Conservation (phyloP, 2,797 vertebrate species). For the Hemibagrus guttatus region DNA sequence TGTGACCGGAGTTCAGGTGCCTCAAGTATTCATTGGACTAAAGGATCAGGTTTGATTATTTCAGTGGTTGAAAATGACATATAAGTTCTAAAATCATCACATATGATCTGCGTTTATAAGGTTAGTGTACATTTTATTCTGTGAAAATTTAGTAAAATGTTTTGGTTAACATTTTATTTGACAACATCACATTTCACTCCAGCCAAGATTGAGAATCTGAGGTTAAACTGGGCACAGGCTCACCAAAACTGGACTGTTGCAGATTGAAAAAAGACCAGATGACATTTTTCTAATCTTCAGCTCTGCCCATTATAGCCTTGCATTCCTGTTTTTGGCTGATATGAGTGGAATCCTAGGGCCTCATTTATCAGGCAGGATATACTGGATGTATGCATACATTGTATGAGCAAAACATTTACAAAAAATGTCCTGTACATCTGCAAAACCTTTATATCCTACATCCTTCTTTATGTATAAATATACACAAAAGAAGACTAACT, state of each 20-base stretch:
- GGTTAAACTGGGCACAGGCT: background rate
- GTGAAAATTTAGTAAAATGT: background rate
- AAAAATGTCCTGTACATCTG: background rate
- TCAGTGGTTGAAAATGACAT: background rate
- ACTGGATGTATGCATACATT: background rate
- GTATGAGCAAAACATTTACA: background rate
- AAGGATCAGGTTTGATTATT: background rate
- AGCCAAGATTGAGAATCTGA: background rate
- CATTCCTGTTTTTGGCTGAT: background rate
- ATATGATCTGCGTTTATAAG: background rate
- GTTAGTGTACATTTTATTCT: background rate
- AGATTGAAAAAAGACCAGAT: background rate
- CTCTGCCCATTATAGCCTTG: background rate
- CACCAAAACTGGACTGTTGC: background rate
- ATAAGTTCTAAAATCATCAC: background rate
- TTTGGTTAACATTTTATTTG: background rate
- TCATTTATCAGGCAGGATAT: background rate
- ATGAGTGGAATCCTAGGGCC: background rate
- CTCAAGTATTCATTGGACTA: background rate
- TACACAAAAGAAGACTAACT: background rate
- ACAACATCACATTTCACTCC: background rate
- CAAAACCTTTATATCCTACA: too few relatives aligned
- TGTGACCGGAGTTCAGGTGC: background rate
- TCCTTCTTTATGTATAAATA: background rate
- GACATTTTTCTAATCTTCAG: background rate